A percentile compares a stretch with the other conserved stretches of the same genome.
Conservation (phyloP, 2,797 vertebrate genomes). For the Leontopithecus rosalia region DNA sequence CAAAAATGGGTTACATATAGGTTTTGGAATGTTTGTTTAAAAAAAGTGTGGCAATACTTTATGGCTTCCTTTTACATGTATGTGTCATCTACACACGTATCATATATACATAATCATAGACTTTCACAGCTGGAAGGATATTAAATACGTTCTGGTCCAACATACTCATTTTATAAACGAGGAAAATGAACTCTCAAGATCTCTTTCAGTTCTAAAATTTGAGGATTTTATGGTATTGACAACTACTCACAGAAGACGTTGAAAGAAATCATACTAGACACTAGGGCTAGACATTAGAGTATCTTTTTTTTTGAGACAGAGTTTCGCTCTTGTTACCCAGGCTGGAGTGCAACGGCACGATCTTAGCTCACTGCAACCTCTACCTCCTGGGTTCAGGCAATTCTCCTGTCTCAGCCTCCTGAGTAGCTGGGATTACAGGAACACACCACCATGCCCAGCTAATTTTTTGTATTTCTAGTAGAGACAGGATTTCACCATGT, state of each 20-base stretch:
- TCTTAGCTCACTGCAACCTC: no score
- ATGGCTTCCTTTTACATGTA: background rate
- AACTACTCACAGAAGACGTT: background rate
- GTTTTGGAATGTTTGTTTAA: background rate
- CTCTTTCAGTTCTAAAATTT: background rate
- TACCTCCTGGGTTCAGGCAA: no score
- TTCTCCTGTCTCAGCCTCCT: no score
- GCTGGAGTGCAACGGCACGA: no score
- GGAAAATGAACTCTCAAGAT: background rate
- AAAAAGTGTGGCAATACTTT: background rate
- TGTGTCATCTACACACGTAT: background rate
- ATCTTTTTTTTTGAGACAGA: background rate
- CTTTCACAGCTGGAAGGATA: background rate
- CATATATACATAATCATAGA: background rate
- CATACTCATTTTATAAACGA: background rate
- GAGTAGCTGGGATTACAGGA: no score
- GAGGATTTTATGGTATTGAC: background rate
- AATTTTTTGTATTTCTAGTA: no score
- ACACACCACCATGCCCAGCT: no score
- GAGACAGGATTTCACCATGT: no score
- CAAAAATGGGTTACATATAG: background rate
- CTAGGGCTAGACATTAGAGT: background rate
- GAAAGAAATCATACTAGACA: background rate
- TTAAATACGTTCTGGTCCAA: background rate
- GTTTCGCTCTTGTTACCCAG: no score